A percentile compares a stretch with the other conserved stretches of the same genome.
phyloP scores from a whole-genome alignment of 2,113 vertebrate species.

The Chaetops frenatus region DNA sequence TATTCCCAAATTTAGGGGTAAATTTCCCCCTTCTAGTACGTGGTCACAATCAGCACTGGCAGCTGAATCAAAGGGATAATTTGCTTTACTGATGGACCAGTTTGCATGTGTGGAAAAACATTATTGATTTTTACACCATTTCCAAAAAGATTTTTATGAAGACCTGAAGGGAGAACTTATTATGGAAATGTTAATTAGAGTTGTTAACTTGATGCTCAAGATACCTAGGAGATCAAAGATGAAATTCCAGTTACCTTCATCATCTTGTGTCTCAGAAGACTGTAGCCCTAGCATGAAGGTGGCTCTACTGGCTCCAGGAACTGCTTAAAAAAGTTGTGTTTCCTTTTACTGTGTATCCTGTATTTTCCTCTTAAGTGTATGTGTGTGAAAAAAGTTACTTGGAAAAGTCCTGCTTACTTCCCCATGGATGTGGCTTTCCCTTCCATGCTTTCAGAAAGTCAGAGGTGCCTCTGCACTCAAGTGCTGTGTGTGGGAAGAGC shows the following conservation, averaged over 20 bases:
- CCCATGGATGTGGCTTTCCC: background rate
- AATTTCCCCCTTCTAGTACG: background rate
- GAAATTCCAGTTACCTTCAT: background rate
- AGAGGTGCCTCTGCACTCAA: background rate
- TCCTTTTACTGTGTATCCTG: background rate
- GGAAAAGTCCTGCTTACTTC: background rate
- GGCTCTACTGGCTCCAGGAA: background rate
- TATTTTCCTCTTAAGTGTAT: background rate
- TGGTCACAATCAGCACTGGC: background rate
- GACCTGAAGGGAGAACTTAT: background rate
- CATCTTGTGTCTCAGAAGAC: background rate
- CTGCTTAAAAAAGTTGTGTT: background rate
- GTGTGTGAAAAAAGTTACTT: background rate
- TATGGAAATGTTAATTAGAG: background rate
- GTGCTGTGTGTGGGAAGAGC: background rate
- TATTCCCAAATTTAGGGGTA: background rate
- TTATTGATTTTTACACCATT: background rate
- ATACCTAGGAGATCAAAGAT: background rate
- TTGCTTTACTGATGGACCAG: background rate
- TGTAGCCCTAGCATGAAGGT: background rate
- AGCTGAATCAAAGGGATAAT: background rate
- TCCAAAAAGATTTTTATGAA: background rate
- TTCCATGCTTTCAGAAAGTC: background rate
- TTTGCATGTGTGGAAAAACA: background rate
- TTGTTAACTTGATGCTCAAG: background rate